These are phyloP conservation scores for Cotesia typhae DNA, from an alignment of 1,140 invertebrate species.

Conservation along the genomic window DNA sequence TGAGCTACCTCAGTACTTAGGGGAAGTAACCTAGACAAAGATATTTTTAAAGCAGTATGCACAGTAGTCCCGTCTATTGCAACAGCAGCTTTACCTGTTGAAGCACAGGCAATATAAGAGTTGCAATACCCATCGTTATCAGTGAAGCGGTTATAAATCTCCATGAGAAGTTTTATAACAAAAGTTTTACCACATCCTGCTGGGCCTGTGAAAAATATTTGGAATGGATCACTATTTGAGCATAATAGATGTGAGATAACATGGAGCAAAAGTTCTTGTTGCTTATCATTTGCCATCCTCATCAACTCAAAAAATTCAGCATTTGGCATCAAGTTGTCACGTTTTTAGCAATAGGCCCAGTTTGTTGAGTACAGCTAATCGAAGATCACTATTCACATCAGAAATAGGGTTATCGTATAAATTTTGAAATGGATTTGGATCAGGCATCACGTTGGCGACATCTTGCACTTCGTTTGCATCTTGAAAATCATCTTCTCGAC, in stretches of 20 bases:
- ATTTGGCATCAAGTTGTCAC: conserved; percentile 33
- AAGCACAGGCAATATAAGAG: conserved; percentile 62
- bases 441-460: neutral
- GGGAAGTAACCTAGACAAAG: conserved; percentile 31
- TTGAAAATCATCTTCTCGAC: conserved; percentile 23
- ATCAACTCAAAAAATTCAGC: conserved; percentile 34
- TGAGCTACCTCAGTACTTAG: conserved; percentile 39
- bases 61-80: conserved; percentile 51
- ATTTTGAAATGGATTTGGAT: conserved; percentile 31
- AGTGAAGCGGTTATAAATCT: conserved; percentile 41
- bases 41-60: conserved; percentile 46
- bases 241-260: conserved; percentile 19
- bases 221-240: conserved; percentile 40
- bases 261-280: neutral
- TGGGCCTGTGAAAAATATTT: conserved; percentile 49
- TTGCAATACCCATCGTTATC: conserved; percentile 38
- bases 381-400: conserved; percentile 34
- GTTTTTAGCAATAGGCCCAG: conserved; percentile 36
- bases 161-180: conserved; percentile 44
- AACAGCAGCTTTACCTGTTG: conserved; percentile 56
- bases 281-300: conserved; percentile 43
- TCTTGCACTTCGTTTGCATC: neutral
- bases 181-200: conserved; percentile 50
- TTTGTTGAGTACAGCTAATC: conserved; percentile 41
- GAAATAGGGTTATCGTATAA: conserved; percentile 33